A percentile compares a stretch with the other conserved stretches of the same genome.
These are phyloP conservation scores for Argya squamiceps DNA, from an alignment of 2,797 vertebrate species.

Conservation along the genomic window DNA sequence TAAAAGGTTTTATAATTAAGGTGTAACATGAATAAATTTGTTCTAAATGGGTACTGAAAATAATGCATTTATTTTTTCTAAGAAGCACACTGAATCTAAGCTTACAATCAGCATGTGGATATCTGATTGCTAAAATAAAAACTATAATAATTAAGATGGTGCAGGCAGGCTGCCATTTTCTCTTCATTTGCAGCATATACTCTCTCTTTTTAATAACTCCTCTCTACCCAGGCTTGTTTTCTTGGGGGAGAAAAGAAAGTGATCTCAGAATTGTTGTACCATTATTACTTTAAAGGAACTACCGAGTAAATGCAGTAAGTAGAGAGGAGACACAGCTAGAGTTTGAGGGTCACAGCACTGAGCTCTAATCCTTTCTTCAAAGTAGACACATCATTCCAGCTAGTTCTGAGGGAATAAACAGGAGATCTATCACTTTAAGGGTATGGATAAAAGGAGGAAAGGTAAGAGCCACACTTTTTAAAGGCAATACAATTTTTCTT, in stretches of 20 bases:
- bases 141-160: not conserved
- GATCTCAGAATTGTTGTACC: not conserved
- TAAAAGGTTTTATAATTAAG: not conserved
- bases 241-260: not conserved
- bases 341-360: not conserved
- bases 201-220: not conserved
- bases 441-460: not conserved
- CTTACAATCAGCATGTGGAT: not conserved
- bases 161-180: not conserved
- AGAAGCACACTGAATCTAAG: not conserved
- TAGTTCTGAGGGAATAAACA: not conserved
- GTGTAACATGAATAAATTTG: not conserved
- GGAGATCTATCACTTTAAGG: not conserved
- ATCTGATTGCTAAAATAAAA: not conserved
- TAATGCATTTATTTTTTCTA: not conserved
- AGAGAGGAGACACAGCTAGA: not conserved
- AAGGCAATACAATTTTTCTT: not conserved
- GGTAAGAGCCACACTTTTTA: not conserved
- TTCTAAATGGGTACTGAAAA: not conserved
- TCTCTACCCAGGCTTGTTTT: not conserved
- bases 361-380: conserved; percentile 7
- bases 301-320: not conserved
- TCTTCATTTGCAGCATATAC: not conserved
- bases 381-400: not conserved
- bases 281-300: conserved; percentile 1